These are phyloP conservation scores for Aporophyla nigra DNA, from an alignment of 2,888 invertebrate genomes.

Conservation along the genomic window DNA sequence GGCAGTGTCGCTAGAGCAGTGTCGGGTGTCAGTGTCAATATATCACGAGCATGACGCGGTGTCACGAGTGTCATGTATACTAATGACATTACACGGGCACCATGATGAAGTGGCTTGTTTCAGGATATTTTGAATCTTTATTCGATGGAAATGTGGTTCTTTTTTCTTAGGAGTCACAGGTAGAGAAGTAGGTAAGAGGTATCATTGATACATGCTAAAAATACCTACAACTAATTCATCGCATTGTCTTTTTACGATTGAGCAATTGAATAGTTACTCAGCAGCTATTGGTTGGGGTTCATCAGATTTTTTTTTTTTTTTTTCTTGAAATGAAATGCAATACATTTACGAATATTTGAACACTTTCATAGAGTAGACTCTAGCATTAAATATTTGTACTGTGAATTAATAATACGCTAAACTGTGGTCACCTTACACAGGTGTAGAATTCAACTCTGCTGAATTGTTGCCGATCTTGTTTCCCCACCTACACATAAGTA, in stretches of 20 bases:
- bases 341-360: not conserved
- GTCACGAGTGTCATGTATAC: slow-evolving; percentile 54
- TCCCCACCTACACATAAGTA: not conserved
- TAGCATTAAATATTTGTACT: not conserved
- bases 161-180: not conserved
- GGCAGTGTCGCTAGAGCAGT: slow-evolving; percentile 54
- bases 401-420: not conserved
- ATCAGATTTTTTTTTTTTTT: too few species aligned
- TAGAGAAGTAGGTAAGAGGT: too few species aligned
- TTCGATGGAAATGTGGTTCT: not conserved
- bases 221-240: too few species aligned
- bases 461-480: slow-evolving; percentile 10
- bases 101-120: slow-evolving; percentile 37
- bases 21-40: slow-evolving; percentile 53
- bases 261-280: not conserved
- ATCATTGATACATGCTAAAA: too few species aligned
- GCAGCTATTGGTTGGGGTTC: not conserved
- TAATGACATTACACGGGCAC: slow-evolving; percentile 46
- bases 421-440: slow-evolving; percentile 17
- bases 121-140: slow-evolving; percentile 22
- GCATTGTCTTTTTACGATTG: not conserved
- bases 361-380: not conserved
- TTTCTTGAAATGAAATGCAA: too few species aligned
- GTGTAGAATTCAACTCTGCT: slow-evolving; percentile 16
- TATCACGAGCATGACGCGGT: slow-evolving; percentile 51